Base-by-base conservation (phyloP, 2,888 invertebrate species). In the Xanthia togata region DNA sequence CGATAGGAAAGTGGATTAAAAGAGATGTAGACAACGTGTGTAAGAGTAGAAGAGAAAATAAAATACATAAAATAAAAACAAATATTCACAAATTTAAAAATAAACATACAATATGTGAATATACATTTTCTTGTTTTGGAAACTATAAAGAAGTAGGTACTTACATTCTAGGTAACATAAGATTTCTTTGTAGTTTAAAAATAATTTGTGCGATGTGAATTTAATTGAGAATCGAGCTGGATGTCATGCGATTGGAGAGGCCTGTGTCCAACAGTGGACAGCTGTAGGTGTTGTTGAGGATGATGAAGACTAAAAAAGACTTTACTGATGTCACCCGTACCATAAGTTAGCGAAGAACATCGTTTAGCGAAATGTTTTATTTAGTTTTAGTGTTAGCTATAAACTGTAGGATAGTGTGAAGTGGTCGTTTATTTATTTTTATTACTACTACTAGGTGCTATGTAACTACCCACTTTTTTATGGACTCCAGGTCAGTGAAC, bases 361-460 rank as follows among this genome's bases (percentile, higher is more conserved):
- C 31, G 70, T 53, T 78, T 63, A 53, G 41, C n/a, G 26, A 41
- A 71, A 65, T 60, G 38, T 73, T 76, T 65, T 74, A 75, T 79
- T 69, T 63, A 62, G 55, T 68, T 70, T 76, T 50, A 81, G 65
- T 70, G 73, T 60, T 8, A 57, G 55, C 57, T 26, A 65, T 80
- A 82, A 82, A 84, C 1, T 68, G 62, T 50, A 9, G 50, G 23
- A 26, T 44, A 63, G 72, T 76, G 81, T 63, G 59, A 84, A 68
- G 62, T 81, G 81, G 44, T 64, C 63, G 38, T 67, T 81, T 76
- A 63, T 73, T 76, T 76, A 67, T 35, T 68, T 80, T 83, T 78
- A 81, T 78, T 23, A 12, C 67, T 26, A 26, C 11, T 41, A 38
- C 38, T 38, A 38, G 2, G 2, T 41, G 8, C 68, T 47, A 6